These are phyloP conservation scores for Phenganax marumi DNA, from an alignment of 92 coral and sea anemone genomes.

Conservation along the genomic window DNA sequence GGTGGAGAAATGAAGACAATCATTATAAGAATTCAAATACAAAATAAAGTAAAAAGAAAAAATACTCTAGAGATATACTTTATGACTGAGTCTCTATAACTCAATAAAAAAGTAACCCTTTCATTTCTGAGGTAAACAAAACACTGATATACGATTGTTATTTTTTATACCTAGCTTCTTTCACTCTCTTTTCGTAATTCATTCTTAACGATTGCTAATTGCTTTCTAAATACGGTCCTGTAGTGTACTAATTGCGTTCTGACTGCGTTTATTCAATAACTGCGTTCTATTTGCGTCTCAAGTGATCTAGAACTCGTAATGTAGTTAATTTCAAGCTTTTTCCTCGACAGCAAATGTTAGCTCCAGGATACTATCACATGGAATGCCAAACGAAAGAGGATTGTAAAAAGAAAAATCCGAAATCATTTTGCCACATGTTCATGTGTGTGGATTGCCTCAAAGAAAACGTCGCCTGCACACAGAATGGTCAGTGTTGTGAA, in stretches of 20 bases:
- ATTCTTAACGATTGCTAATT: not conserved
- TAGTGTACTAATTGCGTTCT: not conserved
- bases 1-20: not conserved
- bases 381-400: slow-evolving; percentile 66
- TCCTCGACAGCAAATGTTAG: slow-evolving; percentile 74
- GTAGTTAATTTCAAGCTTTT: slow-evolving; percentile 45
- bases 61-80: too few species aligned
- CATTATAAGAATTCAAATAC: not conserved
- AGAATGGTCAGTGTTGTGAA: slow-evolving; percentile 96
- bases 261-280: not conserved
- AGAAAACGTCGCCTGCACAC: slow-evolving; percentile 99
- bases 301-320: slow-evolving; percentile 29
- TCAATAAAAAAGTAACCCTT: too few species aligned
- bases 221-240: not conserved
- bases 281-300: not conserved
- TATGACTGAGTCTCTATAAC: too few species aligned
- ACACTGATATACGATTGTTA: not conserved
- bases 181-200: not conserved
- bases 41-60: too few species aligned
- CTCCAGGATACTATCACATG: slow-evolving; percentile 95
- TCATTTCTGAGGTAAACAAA: not conserved
- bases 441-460: slow-evolving; percentile 96
- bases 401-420: slow-evolving; percentile 28
- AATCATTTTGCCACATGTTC: slow-evolving; percentile 91
- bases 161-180: not conserved